Conservation (phyloP, 2,888 invertebrate species). For the Unio delphinus region DNA sequence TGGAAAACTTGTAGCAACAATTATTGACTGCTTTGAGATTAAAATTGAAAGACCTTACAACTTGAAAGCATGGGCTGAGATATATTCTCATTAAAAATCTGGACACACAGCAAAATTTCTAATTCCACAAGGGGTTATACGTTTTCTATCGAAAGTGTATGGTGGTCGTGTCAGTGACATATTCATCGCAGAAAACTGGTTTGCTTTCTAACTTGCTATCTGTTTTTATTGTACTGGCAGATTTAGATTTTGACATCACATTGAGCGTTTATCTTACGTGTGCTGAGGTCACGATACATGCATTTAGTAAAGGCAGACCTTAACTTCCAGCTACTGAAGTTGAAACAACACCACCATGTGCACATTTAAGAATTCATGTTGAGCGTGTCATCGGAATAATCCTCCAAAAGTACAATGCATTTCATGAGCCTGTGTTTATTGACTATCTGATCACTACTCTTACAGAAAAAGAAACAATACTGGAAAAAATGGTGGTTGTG, state of each 20-base stretch:
- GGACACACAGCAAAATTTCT: constrained; percentile 46
- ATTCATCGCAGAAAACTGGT: constrained; percentile 39
- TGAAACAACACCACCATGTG: no score
- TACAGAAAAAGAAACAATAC: constrained; percentile 11
- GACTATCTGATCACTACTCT: constrained; percentile 16
- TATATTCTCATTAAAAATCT: constrained; percentile 43
- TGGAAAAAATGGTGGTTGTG: constrained; percentile 30
- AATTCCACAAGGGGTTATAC: constrained; percentile 43
- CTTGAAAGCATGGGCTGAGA: constrained; percentile 29
- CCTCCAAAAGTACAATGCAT: no score
- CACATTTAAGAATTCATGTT: no score
- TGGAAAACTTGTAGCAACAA: constrained; percentile 23
- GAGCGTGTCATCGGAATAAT: no score
- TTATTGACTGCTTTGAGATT: constrained; percentile 34
- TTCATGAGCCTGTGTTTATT: constrained; percentile 21
- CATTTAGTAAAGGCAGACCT: constrained; percentile 34
- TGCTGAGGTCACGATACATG: constrained; percentile 34
- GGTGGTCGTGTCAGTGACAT: constrained; percentile 40
- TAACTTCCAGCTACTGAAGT: no score
- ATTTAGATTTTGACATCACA: constrained; percentile 35
- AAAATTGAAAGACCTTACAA: constrained; percentile 29
- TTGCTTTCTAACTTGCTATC: constrained; percentile 27
- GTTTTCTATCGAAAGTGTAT: constrained; percentile 45
- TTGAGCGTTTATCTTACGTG: constrained; percentile 26
- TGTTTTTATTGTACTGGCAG: constrained; percentile 36